phyloP scores from a whole-genome alignment of 92 coral and sea anemone genomes.

The Parazoanthus atlanticus region DNA sequence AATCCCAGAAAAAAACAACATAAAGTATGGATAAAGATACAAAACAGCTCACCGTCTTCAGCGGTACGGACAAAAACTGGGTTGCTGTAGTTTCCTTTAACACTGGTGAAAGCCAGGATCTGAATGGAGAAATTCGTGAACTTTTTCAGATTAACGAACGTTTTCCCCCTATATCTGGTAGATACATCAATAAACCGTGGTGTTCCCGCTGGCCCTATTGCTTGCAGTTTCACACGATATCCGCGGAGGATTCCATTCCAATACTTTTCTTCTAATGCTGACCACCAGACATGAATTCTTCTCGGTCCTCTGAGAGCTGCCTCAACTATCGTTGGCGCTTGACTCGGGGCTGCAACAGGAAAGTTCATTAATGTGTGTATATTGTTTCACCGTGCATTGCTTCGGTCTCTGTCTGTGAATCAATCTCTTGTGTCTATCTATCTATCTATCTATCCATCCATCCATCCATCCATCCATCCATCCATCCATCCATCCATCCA shows the following conservation, averaged over 20 bases:
- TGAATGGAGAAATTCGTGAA: constrained; percentile 21
- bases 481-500: no score
- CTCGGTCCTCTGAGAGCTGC: background rate
- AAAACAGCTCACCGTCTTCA: background rate
- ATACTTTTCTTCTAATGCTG: background rate
- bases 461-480: no score
- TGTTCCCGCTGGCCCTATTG: background rate
- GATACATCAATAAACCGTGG: background rate
- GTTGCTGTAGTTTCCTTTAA: background rate
- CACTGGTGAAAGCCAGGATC: constrained; percentile 13
- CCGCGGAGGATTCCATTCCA: constrained; percentile 24
- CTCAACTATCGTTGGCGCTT: background rate
- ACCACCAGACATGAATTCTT: background rate
- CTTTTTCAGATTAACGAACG: background rate
- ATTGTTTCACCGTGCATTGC: background rate
- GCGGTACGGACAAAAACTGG: background rate
- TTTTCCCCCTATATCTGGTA: background rate
- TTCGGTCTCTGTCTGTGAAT: no score
- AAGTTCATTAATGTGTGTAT: background rate
- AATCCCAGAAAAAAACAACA: no score
- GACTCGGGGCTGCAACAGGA: constrained; percentile 9
- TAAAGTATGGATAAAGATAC: background rate
- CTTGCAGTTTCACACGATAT: constrained; percentile 4
- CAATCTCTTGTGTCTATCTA: no score
- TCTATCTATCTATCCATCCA: no score